Base-by-base conservation (phyloP, 64 coral and sea anemone species). In the Acropora tenuis region DNA sequence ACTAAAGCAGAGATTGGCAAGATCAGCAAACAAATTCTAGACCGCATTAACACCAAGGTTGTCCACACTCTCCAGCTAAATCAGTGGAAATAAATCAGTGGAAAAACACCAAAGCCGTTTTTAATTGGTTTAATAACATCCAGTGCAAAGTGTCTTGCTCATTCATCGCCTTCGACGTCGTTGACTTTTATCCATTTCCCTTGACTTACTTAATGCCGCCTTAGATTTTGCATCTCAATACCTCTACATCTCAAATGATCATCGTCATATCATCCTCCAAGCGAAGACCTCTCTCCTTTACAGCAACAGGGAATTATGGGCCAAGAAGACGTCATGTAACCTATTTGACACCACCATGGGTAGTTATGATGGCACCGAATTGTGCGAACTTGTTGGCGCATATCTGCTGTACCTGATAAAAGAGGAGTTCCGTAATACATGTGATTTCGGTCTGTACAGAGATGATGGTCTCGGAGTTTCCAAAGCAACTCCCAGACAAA, bases 21-120 rank as follows among this genome's bases (percentile, higher is more conserved):
- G 13, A 67, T 67, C 55, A 85, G 82, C 82, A 85, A 85, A 68
- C n/a, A 68, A 13, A 52, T 85, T 40, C 77, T 79, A n/a, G 77
- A 48, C 46, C 45, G 47, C 77, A 79, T 79, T 49, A 79, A 79
- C 42, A 46, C 77, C 30, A 19, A 19, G 30, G 18, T 73, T 73
- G 69, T 73, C 41, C 18, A 40, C 69, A 73, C 18, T 6, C 69
- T 73, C 50, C 3, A 53, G 50, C 50, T 53, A 53, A 53, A 53
- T 53, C 50, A 53, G 50, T 53, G 69, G 41, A 73, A 73, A 6
- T 69, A 6, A 69, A 69, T n/a, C 1, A 69, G 19, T 6, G 66
- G 66, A 69, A 69, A 69, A 73, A 73, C 69, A 73, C 69, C 30
- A 19, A 73, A 41, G 69, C 16, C 18, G 69, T 73, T 40, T 20